A percentile compares a stretch with the other conserved stretches of the same genome.
phyloP scores from a whole-genome alignment of 2,888 invertebrate genomes.

The Ferrisia virgata region DNA sequence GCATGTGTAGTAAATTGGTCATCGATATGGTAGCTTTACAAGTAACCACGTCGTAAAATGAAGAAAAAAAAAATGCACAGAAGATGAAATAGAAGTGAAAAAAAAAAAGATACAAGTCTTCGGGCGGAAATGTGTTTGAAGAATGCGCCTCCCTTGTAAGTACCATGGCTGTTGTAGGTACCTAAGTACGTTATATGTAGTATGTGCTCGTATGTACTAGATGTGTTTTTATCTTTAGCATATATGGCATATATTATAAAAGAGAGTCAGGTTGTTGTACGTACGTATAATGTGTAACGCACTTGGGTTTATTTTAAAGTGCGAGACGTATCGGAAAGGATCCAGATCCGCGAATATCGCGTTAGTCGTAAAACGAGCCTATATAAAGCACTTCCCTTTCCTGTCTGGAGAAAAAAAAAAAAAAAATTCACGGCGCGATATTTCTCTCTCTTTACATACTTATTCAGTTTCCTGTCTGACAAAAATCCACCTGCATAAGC shows the following conservation, averaged over 20 bases:
- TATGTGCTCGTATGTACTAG: not conserved
- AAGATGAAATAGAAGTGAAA: not conserved
- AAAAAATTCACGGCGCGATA: slow-evolving; percentile 21
- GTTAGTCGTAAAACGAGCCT: slow-evolving; percentile 20
- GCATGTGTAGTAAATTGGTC: not conserved
- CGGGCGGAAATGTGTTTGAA: not conserved
- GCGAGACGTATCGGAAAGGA: slow-evolving; percentile 12
- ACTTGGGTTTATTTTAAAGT: not conserved
- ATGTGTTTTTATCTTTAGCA: not conserved
- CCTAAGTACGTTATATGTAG: too few species aligned
- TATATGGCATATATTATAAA: not conserved
- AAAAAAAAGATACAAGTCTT: not conserved
- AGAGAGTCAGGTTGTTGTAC: not conserved
- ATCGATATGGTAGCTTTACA: not conserved
- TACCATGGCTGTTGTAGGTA: too few species aligned
- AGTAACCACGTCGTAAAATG: not conserved
- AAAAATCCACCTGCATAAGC: slow-evolving; percentile 14
- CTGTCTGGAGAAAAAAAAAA: slow-evolving; percentile 1
- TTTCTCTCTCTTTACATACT: slow-evolving; percentile 3
- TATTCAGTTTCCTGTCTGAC: slow-evolving; percentile 8
- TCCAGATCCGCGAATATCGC: slow-evolving; percentile 22
- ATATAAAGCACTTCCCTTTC: slow-evolving; percentile 33
- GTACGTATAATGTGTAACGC: not conserved
- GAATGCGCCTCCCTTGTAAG: not conserved
- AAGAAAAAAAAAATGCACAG: not conserved